Evolutionary conservation across 2,113 vertebrate species (phyloP).

Genomic region (Aleadryas rufinucha): DNA sequence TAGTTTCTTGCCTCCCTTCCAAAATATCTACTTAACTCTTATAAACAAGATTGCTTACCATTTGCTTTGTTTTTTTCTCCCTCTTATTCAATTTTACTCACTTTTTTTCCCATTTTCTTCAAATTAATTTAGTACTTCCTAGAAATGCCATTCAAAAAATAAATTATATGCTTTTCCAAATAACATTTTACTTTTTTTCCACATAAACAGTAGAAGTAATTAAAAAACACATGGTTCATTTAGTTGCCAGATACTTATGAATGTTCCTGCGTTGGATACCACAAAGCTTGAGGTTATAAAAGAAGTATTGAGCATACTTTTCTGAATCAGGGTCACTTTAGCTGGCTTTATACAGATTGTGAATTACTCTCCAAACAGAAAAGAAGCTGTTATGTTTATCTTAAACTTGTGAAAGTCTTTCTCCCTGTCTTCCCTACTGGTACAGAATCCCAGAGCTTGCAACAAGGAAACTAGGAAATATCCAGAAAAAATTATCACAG

Average conservation of each 20-base stretch:
- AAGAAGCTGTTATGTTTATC: not conserved
- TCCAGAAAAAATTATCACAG: not conserved
- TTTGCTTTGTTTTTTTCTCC: not conserved
- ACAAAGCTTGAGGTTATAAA: not conserved
- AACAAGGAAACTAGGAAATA: not conserved
- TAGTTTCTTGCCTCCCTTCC: not conserved
- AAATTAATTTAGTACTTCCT: not conserved
- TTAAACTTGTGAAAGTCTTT: not conserved
- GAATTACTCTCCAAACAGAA: not conserved
- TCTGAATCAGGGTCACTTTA: not conserved
- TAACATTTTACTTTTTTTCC: fast-evolving
- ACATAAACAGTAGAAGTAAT: not conserved
- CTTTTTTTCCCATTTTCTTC: not conserved
- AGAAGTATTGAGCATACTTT: not conserved
- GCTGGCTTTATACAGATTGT: not conserved
- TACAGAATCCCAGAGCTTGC: not conserved
- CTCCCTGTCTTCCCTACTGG: not conserved
- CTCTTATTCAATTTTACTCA: not conserved
- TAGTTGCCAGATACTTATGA: not conserved
- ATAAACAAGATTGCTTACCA: not conserved
- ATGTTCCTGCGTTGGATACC: not conserved
- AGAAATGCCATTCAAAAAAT: not conserved
- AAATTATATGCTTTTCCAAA: not conserved
- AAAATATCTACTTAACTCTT: not conserved
- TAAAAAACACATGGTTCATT: not conserved